phyloP scores from a whole-genome alignment of 2,113 vertebrate genomes.

The Rafetus swinhoei region DNA sequence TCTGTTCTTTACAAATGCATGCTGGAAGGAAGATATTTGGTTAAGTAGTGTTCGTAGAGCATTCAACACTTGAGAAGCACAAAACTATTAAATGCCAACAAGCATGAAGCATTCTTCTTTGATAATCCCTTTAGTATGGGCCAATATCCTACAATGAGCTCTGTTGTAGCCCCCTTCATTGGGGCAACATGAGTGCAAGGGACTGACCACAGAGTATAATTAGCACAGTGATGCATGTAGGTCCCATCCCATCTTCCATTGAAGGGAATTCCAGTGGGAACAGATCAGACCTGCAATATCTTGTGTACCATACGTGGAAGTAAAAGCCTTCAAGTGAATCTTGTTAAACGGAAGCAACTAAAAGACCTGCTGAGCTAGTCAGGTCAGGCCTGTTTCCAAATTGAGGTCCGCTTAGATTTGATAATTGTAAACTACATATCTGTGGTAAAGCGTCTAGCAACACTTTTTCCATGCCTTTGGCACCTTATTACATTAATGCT shows the following conservation, averaged over 20 bases:
- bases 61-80: not conserved
- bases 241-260: not conserved
- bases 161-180: not conserved
- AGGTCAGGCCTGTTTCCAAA: not conserved
- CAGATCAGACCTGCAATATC: not conserved
- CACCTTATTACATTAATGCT: fast-evolving
- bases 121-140: fast-evolving
- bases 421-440: not conserved
- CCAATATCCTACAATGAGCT: not conserved
- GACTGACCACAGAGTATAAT: not conserved
- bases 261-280: not conserved
- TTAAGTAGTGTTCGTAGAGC: not conserved
- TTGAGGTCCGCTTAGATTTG: not conserved
- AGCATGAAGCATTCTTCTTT: not conserved
- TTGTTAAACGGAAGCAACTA: not conserved
- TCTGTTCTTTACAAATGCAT: too few species aligned
- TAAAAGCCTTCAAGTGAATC: not conserved
- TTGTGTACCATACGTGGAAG: not conserved
- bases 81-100: not conserved
- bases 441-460: not conserved
- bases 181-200: not conserved
- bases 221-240: not conserved
- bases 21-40: not conserved
- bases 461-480: not conserved
- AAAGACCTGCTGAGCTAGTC: not conserved